Conservation (phyloP, 2,888 invertebrate genomes). For the Drosophila formosana region DNA sequence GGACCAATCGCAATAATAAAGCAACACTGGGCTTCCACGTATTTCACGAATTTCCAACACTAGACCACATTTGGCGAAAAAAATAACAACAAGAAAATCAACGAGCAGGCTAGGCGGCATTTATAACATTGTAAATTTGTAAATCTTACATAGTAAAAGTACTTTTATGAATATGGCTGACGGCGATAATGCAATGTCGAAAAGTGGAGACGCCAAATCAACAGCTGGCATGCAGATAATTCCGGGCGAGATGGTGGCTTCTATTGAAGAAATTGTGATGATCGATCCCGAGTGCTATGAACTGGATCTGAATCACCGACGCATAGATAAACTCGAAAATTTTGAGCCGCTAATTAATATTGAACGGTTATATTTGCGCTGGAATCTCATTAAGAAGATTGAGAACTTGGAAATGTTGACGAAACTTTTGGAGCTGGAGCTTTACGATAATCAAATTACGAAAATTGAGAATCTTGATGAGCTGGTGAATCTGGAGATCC, state of each 20-base stretch:
- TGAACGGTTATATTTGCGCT: constrained; percentile 93
- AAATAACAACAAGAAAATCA: constrained; percentile 37
- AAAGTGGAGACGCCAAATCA: constrained; percentile 37
- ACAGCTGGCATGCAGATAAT: constrained; percentile 63
- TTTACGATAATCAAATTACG: constrained; percentile 98
- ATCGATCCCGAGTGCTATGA: constrained; percentile 84
- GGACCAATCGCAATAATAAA: constrained; percentile 8
- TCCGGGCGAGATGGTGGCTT: constrained; percentile 66
- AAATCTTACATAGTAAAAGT: constrained; percentile 13
- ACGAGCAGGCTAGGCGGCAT: constrained; percentile 47
- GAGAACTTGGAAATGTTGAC: constrained; percentile 93
- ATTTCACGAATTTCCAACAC: constrained; percentile 29
- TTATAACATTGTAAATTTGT: constrained; percentile 31
- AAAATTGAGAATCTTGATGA: constrained; percentile 95
- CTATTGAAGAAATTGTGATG: constrained; percentile 82
- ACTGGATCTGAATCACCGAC: constrained; percentile 95
- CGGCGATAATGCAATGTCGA: constrained; percentile 48
- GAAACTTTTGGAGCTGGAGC: constrained; percentile 94
- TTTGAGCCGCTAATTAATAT: constrained; percentile 91
- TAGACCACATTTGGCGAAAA: constrained; percentile 15
- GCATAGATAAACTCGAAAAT: constrained; percentile 93
- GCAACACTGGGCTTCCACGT: constrained; percentile 17
- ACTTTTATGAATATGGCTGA: constrained; percentile 64
- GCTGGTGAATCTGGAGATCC: constrained; percentile 93
- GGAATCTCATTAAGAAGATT: constrained; percentile 98